These are phyloP conservation scores for Gymnarchus niloticus DNA, from an alignment of 2,113 vertebrate genomes.

Conservation along the genomic window DNA sequence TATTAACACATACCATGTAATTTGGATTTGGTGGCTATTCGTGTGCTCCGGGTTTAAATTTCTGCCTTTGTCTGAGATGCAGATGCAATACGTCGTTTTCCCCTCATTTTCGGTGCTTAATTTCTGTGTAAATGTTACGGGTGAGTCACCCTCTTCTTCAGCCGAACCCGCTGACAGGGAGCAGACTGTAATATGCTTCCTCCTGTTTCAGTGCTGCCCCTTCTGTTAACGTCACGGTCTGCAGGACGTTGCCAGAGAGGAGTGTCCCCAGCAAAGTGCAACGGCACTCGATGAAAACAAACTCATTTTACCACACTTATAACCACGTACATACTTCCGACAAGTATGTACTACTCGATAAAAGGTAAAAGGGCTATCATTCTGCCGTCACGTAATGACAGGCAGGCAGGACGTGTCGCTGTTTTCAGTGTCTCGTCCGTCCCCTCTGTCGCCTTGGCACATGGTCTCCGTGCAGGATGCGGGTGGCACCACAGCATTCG, in stretches of 20 bases:
- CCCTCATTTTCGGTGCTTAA: not conserved
- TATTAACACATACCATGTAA: not conserved
- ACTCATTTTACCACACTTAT: slow-evolving; percentile 26
- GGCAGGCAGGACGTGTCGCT: not conserved
- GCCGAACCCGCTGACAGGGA: slow-evolving; percentile 13
- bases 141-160: slow-evolving; percentile 9
- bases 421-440: not conserved
- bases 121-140: slow-evolving; percentile 9
- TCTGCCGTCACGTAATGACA: not conserved
- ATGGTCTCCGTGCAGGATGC: not conserved
- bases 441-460: not conserved
- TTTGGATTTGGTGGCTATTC: not conserved
- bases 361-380: slow-evolving; percentile 9
- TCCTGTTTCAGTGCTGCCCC: slow-evolving; percentile 1
- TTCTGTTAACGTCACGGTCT: slow-evolving; percentile 27
- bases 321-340: slow-evolving; percentile 9
- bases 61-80: not conserved
- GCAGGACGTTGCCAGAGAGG: slow-evolving; percentile 14
- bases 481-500: not conserved
- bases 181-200: slow-evolving; percentile 24
- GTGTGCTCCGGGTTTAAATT: not conserved
- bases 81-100: not conserved
- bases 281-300: slow-evolving; percentile 27
- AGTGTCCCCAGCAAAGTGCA: slow-evolving; percentile 14
- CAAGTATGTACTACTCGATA: slow-evolving; percentile 12